A percentile compares a stretch with the other conserved stretches of the same genome.
These are phyloP conservation scores for Agrotis ipsilon DNA, from an alignment of 2,888 invertebrate genomes.

Conservation along the genomic window DNA sequence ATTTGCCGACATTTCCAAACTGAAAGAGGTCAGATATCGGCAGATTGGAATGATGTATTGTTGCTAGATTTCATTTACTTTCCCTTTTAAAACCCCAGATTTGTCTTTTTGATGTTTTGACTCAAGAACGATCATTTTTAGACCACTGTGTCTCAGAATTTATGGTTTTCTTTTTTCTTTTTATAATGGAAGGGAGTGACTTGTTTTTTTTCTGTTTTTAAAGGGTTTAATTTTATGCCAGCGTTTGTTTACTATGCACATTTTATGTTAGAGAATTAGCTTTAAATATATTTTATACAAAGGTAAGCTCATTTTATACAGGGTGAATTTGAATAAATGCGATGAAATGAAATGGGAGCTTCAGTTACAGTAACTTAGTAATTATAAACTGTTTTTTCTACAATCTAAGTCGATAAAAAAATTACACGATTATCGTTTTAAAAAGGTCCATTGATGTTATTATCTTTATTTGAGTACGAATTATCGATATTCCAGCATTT, in stretches of 20 bases:
- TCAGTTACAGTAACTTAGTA: no score
- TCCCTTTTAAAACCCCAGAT: constrained; percentile 37
- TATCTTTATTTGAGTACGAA: no score
- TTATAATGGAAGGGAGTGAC: background rate
- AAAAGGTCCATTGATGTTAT: no score
- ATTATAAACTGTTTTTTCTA: no score
- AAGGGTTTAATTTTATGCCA: background rate
- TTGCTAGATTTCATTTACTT: constrained; percentile 79
- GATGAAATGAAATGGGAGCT: no score
- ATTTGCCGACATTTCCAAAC: constrained; percentile 82
- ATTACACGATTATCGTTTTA: no score
- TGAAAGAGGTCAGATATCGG: constrained; percentile 82
- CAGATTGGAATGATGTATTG: constrained; percentile 86
- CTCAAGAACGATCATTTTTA: constrained; percentile 47
- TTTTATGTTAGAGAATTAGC: background rate
- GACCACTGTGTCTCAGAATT: constrained; percentile 40
- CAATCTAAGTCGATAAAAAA: no score
- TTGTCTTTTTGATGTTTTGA: constrained; percentile 58
- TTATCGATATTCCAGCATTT: no score
- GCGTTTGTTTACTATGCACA: background rate
- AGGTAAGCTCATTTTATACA: no score
- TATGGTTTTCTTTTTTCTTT: constrained; percentile 10
- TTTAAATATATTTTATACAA: background rate
- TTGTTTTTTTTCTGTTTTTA: constrained; percentile 8
- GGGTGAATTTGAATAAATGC: no score